Evolutionary conservation across 2,888 invertebrate genomes (phyloP), one percentile per base, ranked within the genome.

Genomic region (Hoplodrina blanda): DNA sequence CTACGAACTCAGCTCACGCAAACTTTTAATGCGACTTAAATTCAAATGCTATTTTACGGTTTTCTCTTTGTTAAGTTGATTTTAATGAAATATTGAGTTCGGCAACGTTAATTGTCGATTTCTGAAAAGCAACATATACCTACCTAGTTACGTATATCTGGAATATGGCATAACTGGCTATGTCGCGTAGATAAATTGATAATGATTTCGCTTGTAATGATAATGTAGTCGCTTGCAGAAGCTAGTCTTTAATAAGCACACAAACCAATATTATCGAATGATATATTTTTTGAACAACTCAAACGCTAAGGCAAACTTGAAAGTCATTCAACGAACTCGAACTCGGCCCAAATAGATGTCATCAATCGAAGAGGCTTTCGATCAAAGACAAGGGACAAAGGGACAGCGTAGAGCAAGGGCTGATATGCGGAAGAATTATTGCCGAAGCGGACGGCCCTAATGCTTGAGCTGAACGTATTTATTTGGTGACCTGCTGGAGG

Each of bases 21-120:
- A 95, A 95, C 94, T 95, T 95, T 94, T 95, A 95, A 94, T 94
- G 94, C 91, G 94, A 93, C 94, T 94, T 94, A 92, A 93, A 94
- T 94, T 93, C 92, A 92, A 94, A 94, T 94, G 93, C 91, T 92
- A 92, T 94, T 94, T 93, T 92, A 92, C 91, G 92, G 92, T 91
- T 91, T 37, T 91, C 90, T 88, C 90, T 92, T 91, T 90, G 91
- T 90, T 85, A 89, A 90, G 91, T 91, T 91, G 88, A 90, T 91
- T 92, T 91, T 90, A 92, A 91, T 92, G 88, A 91, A 91, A 90
- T 89, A 90, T 91, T 86, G 87, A 89, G 83, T 80, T 83, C 77
- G 73, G 65, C 70, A 73, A 78, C 84, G 85, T 86, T 85, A 85
- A 85, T 83, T 88, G 78, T 80, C 63, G 69, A 70, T 78, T 78